phyloP scores from a whole-genome alignment of 2,888 invertebrate genomes.

The Chironomus tentans region DNA sequence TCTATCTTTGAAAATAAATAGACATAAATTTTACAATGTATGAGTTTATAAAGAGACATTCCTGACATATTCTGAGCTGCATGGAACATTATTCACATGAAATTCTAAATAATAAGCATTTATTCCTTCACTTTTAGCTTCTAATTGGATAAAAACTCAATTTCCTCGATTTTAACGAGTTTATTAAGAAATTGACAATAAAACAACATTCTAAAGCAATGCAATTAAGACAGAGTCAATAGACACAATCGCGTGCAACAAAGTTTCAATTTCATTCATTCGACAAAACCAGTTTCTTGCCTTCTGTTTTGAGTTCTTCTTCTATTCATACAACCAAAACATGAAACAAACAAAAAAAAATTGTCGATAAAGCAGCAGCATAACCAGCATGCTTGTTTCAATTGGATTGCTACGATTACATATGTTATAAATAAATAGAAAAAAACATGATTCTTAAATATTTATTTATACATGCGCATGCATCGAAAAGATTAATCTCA shows the following conservation, averaged over 20 bases:
- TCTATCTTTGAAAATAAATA: neutral
- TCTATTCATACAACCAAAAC: neutral
- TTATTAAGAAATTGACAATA: neutral
- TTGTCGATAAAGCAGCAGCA: neutral
- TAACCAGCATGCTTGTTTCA: neutral
- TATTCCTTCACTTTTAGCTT: neutral
- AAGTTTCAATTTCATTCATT: neutral
- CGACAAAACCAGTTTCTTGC: neutral
- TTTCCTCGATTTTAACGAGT: no score
- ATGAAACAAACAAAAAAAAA: neutral
- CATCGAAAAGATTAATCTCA: neutral
- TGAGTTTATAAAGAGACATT: no score
- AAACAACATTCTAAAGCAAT: neutral
- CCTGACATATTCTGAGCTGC: no score
- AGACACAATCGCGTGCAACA: neutral
- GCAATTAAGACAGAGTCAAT: neutral
- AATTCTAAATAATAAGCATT: neutral
- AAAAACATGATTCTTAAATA: no score
- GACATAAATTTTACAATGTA: no score
- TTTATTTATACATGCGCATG: neutral
- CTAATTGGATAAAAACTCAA: neutral
- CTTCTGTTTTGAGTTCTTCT: neutral
- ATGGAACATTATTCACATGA: neutral
- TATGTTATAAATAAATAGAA: neutral
- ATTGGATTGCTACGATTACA: neutral